Percentiles rank a stretch among this genome's conserved stretches.
Conservation (phyloP, 2,888 invertebrate genomes). For the Globia sparganii region DNA sequence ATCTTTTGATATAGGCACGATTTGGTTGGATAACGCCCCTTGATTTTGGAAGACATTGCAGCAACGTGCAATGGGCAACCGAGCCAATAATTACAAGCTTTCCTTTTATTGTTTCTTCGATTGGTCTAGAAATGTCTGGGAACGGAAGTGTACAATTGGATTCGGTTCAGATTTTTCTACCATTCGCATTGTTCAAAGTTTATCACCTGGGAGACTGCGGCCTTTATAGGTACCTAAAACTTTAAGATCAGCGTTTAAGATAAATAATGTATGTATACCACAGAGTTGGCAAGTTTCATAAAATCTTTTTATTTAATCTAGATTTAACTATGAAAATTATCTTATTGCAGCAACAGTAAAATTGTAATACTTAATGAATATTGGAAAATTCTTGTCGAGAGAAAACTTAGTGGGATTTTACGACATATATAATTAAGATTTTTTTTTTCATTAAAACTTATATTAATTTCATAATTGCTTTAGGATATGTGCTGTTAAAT, state of each 20-base stretch:
- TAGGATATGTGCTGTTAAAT: constrained; percentile 1
- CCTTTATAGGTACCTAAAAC: constrained; percentile 38
- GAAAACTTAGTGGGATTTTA: constrained; percentile 13
- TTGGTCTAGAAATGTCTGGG: constrained; percentile 75
- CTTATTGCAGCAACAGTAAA: constrained; percentile 10
- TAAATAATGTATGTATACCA: too few species aligned
- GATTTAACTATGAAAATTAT: background rate
- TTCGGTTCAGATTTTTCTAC: constrained; percentile 64
- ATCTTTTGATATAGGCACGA: constrained; percentile 62
- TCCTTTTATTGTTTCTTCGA: constrained; percentile 76
- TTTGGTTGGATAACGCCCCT: constrained; percentile 61
- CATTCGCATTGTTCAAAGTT: constrained; percentile 58
- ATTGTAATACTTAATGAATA: constrained; percentile 15
- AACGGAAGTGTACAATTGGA: constrained; percentile 76
- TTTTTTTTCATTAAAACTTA: constrained; percentile 19
- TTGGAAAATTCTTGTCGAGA: constrained; percentile 1
- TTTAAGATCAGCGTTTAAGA: constrained; percentile 19
- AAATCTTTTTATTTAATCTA: constrained; percentile 1
- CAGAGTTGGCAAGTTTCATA: background rate
- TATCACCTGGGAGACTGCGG: constrained; percentile 25
- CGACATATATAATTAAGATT: constrained; percentile 14
- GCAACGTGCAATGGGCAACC: constrained; percentile 49
- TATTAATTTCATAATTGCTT: background rate
- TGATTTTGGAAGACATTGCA: constrained; percentile 64
- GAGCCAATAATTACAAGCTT: constrained; percentile 71